Percentiles rank a stretch among this genome's conserved stretches.
phyloP scores from a whole-genome alignment of 2,797 vertebrate genomes.

The Thaleichthys pacificus region DNA sequence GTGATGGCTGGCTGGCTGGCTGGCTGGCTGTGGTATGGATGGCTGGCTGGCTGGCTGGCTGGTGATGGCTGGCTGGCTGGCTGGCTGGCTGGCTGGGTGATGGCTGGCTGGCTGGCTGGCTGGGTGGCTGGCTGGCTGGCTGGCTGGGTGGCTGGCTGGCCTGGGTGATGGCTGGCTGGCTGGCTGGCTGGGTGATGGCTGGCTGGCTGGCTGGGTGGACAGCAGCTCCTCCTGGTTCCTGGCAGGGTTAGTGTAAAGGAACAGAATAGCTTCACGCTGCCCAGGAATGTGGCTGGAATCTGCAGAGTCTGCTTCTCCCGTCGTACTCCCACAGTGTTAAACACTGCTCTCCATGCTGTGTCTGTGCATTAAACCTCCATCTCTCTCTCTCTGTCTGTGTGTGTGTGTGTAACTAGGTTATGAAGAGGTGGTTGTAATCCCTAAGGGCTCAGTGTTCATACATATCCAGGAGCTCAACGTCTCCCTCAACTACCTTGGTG shows the following conservation, averaged over 20 bases:
- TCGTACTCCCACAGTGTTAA: slow-evolving; percentile 59
- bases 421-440: slow-evolving; percentile 94
- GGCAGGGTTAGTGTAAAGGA: slow-evolving; percentile 53
- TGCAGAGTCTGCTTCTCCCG: slow-evolving; percentile 65
- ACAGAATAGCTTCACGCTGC: slow-evolving; percentile 57
- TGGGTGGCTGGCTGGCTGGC: not conserved
- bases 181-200: no score
- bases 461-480: slow-evolving; percentile 95
- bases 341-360: slow-evolving; percentile 44
- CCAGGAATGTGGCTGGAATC: slow-evolving; percentile 78
- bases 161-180: no score
- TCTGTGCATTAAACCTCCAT: slow-evolving; percentile 40
- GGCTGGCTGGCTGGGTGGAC: not conserved
- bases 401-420: slow-evolving; percentile 88
- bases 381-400: slow-evolving; percentile 34
- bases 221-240: slow-evolving; percentile 43
- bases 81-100: not conserved
- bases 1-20: slow-evolving; percentile 18
- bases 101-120: no score
- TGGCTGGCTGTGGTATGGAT: not conserved
- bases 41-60: no score
- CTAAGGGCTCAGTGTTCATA: slow-evolving; percentile 95
- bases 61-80: slow-evolving; percentile 18
- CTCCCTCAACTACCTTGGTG: slow-evolving; percentile 94
- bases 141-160: no score